Base-by-base conservation (phyloP, 2,113 vertebrate genomes). In the Epinephelus moara region DNA sequence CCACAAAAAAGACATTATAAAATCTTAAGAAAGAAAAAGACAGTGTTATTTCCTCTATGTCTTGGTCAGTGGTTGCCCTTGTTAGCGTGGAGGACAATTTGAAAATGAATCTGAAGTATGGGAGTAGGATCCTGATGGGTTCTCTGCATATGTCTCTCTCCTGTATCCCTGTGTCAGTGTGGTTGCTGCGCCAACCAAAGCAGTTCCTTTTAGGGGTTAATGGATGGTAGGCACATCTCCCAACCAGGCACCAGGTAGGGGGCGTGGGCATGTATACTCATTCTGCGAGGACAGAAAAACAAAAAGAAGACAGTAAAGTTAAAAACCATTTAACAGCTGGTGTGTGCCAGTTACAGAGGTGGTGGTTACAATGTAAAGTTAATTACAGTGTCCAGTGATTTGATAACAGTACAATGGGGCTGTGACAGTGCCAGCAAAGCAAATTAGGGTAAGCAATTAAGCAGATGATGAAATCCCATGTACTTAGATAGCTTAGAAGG, bases 241-340 rank as follows among this genome's bases (percentile, higher is more conserved):
- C 30, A 95, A 93, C 95, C 95, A 96, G 75, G 94, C 90, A 82
- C 94, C 94, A 25, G 95, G 95, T 78, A 96, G 87, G 1, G 95
- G 95, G 66, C 95, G 94, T 71, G 95, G 94, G 87, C 94, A 96
- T 6, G 92, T 94, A 53, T 95, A 96, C 76, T 96, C 95, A 77
- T 93, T 96, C 95, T 96, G 93, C 70, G 84, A 78, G 64, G 68
- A 53, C 13, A 89, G 33, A 80, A 64, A 52, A 84, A 52, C 47
- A 74, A 9, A 77, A 33, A 27, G 47, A 42, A 79, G 21, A 85
- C 19, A 72, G 70, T 74, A 79, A 68, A 59, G 66, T 85, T 40
- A 80, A 64, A 64, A 69, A 23, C 45, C 69, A 70, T 82, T 69
- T 64, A 74, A 71, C 84, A 91, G 73, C 80, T 78, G 83, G 69